Base-by-base conservation (phyloP, 2,888 invertebrate species). In the Asteroscopus sphinx region DNA sequence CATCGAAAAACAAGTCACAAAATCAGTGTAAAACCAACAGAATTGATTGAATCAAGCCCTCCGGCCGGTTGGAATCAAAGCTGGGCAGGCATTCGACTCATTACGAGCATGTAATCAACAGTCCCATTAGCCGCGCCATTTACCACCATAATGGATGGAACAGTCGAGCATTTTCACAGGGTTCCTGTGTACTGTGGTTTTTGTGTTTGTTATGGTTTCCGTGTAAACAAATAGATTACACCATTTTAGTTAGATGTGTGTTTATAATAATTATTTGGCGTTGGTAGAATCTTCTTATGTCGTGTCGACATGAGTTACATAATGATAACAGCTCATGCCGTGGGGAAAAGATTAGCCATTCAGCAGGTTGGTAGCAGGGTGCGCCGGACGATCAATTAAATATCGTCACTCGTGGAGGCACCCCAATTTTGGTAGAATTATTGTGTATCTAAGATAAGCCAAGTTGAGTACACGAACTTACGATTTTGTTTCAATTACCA, bases 91-190 rank as follows among this genome's bases (percentile, higher is more conserved):
- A 51, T 69, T 60, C 56, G 54, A 61, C 56, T 59, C 51, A 63
- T 63, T 61, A 59, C 60, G 42, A 60, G 40, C 58, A 52, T 54
- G 73, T 73, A 69, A 64, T 73, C 70, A 73, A 40, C 55, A 48
- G 63, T 6, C 17, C 58, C 54, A 73, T 73, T 73, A 62, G 36
- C 35, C 54, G 68, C 48, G 41, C 55, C 74, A 73, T 73, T 73
- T 62, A 41, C 55, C 36, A 28, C 37, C 28, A 54, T 60, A 67
- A 73, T 73, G 57, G 49, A 54, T 52, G 36, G 33, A 48, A 55
- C 51, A 39, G 9, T 67, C 36, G 44, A 15, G 32, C 48, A 26
- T 68, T 67, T 61, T 52, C 47, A 48, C 33, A 4, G 28, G 36
- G 45, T 36, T 52, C 44, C 47, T 42, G 40, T 48, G 42, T 51